Conservation (phyloP, 2,888 invertebrate species). For the Orthosia incerta region DNA sequence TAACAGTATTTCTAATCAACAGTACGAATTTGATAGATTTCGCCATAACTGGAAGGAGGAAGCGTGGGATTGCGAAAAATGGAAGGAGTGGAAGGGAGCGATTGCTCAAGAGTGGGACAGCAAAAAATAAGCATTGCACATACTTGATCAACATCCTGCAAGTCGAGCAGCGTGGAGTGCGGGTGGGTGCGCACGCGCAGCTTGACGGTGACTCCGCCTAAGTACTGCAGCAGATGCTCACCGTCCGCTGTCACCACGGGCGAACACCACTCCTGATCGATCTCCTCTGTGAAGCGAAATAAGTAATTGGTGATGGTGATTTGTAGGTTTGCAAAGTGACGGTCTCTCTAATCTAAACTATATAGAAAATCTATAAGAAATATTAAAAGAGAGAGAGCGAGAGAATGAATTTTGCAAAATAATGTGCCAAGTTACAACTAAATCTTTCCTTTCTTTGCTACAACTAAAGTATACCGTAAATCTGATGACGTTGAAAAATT, state of each 20-base stretch:
- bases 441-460: no score
- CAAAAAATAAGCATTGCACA: neutral
- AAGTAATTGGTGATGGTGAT: neutral
- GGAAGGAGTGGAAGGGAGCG: neutral
- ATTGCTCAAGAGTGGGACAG: neutral
- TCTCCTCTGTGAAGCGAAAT: conserved; percentile 59
- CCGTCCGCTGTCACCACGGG: conserved; percentile 80
- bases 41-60: neutral
- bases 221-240: conserved; percentile 81
- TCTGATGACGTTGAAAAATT: no score
- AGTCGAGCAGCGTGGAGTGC: conserved; percentile 81
- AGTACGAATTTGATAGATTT: neutral
- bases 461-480: no score
- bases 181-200: conserved; percentile 79
- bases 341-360: neutral
- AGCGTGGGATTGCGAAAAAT: neutral
- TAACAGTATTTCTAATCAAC: neutral
- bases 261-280: conserved; percentile 75
- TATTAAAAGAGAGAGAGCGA: no score
- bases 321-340: neutral
- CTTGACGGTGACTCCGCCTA: conserved; percentile 77
- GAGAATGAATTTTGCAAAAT: no score
- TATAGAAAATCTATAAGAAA: no score
- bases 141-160: conserved; percentile 82
- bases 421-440: no score